Evolutionary conservation across 2,797 vertebrate species (phyloP).

Genomic region (Coregonus ussuriensis): DNA sequence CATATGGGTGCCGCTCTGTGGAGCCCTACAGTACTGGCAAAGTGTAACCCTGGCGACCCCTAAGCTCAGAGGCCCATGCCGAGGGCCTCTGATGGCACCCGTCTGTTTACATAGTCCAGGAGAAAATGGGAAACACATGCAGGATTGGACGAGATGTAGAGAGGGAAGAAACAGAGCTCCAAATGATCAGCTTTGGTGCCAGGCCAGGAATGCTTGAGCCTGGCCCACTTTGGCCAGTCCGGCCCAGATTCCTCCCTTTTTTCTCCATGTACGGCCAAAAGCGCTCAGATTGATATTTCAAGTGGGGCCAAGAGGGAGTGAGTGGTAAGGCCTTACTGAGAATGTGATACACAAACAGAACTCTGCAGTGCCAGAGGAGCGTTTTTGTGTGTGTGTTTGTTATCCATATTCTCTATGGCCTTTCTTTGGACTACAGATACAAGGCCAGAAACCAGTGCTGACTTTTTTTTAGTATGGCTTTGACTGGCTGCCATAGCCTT

Average conservation of each 20-base stretch:
- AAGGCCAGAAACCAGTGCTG: neutral
- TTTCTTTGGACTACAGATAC: conserved; percentile 30
- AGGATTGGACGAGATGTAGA: conserved; percentile 55
- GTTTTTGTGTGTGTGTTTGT: conserved; percentile 24
- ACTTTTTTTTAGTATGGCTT: conserved; percentile 19
- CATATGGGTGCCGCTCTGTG: conserved; percentile 2
- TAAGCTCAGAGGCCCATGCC: neutral
- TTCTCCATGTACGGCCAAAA: conserved; percentile 68
- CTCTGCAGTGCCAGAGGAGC: conserved; percentile 33
- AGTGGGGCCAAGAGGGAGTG: conserved; percentile 46
- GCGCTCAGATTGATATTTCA: conserved; percentile 52
- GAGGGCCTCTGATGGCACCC: conserved; percentile 57
- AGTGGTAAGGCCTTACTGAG: conserved; percentile 41
- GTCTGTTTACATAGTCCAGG: conserved; percentile 61
- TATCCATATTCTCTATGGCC: conserved; percentile 10
- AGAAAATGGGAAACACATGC: conserved; percentile 73
- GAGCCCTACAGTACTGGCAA: conserved; percentile 20
- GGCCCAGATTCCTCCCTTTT: conserved; percentile 58
- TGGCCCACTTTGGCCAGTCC: conserved; percentile 60
- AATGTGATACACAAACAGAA: conserved; percentile 45
- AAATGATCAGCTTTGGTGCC: conserved; percentile 58
- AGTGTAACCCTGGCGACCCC: conserved; percentile 40
- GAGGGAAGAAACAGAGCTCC: conserved; percentile 31
- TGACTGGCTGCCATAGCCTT: conserved; percentile 26
- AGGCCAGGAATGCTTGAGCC: conserved; percentile 68